Evolutionary conservation across 2,888 invertebrate species (phyloP), one percentile per base, ranked within the genome.

Genomic region (Cephus sareptanus): DNA sequence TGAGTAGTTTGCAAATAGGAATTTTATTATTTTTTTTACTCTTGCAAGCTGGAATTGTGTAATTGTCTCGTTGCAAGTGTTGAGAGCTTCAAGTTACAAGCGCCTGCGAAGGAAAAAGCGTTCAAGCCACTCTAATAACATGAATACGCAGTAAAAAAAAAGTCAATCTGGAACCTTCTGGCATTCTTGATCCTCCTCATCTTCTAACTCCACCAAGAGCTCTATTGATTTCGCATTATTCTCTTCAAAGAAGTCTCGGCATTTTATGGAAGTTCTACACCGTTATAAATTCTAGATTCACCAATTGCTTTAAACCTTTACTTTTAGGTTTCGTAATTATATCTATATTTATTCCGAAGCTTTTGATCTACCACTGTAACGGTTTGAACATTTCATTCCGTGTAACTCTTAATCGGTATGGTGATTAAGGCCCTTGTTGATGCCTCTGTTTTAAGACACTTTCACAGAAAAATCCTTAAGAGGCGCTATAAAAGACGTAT

Each of bases 261-360:
- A 87, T 89, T 89, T 89, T 88, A 89, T 87, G 88, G 90, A 71
- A 71, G 12, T 15, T 71, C 9, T 71, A 4, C 12, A 31, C 31
- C 31, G 33, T 70, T 6, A 37, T 37, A 15, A 15, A 56, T 15
- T 23, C 56, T 23, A 23, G 9, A 56, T 56, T 56, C 56, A 56
- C 23, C 23, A 9, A 23, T 56, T 23, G 9, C 23, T 56, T 9
- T 23, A 56, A 56, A 4, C 56, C 9, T 56, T 56, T 23, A 23
- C 23, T 56, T 0, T 56, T 6, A 2, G 9, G 9, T 56, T 23
- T 56, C 40, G 23, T 23, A 23, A 56, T 56, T 56, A 23, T 56
- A 23, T 56, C 23, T 56, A 6, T 56, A 56, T 56, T 56, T 23
- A 23, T 56, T 40, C 15, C 40, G 15, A 40, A 40, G 15, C 15